A percentile compares a stretch with the other conserved stretches of the same genome.
Evolutionary conservation across 2,888 invertebrate species (phyloP).

Genomic region (Macrostomum cliftonense): DNA sequence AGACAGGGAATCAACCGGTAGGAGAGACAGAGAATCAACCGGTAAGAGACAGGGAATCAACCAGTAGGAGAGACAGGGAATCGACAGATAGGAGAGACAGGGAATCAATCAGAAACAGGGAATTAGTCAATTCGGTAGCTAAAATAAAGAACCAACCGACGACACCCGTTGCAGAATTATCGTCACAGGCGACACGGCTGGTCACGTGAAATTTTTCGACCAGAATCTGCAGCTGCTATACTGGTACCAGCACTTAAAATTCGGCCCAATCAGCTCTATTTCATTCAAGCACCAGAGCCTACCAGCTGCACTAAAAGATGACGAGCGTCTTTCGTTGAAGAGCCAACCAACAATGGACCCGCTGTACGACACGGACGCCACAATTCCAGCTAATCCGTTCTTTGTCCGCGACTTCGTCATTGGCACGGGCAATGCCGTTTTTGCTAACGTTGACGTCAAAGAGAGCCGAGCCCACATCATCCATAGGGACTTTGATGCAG

Average conservation of each 20-base stretch:
- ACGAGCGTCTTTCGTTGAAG: neutral
- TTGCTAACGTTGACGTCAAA: conserved; percentile 29
- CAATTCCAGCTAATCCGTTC: conserved; percentile 29
- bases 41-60: too few species aligned
- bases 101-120: too few species aligned
- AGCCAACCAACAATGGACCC: neutral
- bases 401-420: conserved; percentile 32
- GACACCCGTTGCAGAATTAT: conserved; percentile 22
- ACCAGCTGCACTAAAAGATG: neutral
- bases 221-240: conserved; percentile 34
- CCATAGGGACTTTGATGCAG: conserved; percentile 32
- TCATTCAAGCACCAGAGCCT: conserved; percentile 18
- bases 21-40: too few species aligned
- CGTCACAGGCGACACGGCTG: conserved; percentile 34
- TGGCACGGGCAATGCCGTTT: conserved; percentile 29
- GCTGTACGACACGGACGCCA: conserved; percentile 21
- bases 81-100: too few species aligned
- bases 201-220: conserved; percentile 37
- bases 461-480: conserved; percentile 25
- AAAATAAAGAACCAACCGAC: too few species aligned
- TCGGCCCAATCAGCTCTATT: conserved; percentile 32
- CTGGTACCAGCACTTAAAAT: conserved; percentile 35
- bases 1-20: too few species aligned
- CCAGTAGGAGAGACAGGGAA: too few species aligned
- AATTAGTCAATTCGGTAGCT: too few species aligned